Percentiles rank a stretch among this genome's conserved stretches.
phyloP scores from a whole-genome alignment of 2,113 vertebrate species.

The Sigmodon hispidus region DNA sequence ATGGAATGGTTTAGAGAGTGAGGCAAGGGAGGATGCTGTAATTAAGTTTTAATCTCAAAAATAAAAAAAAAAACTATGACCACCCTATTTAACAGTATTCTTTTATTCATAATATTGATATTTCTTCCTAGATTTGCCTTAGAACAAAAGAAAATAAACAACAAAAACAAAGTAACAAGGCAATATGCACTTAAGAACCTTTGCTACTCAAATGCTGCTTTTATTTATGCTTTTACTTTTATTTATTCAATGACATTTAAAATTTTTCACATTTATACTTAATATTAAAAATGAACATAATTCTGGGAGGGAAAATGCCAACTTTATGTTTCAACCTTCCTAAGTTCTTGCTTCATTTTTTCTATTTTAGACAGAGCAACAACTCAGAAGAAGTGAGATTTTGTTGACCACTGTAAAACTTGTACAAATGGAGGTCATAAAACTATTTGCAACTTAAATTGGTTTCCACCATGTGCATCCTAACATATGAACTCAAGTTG shows the following conservation, averaged over 20 bases:
- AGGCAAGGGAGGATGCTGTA: background rate
- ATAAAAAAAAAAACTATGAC: background rate
- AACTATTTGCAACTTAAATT: background rate
- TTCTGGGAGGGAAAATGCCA: background rate
- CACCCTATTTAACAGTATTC: background rate
- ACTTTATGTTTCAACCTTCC: background rate
- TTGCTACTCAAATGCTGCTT: background rate
- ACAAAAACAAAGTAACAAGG: background rate
- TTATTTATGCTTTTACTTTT: background rate
- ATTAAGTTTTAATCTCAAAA: background rate
- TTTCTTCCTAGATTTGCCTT: background rate
- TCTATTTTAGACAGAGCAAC: background rate
- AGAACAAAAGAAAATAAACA: background rate
- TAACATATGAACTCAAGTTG: background rate
- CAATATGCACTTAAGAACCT: background rate
- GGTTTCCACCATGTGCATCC: background rate
- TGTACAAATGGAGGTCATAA: background rate
- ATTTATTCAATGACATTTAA: background rate
- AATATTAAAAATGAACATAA: background rate
- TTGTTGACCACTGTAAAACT: background rate
- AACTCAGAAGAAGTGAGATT: background rate
- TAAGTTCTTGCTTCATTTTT: background rate
- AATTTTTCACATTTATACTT: background rate
- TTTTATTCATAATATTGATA: background rate
- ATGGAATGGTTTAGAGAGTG: background rate